Conservation (phyloP, 1,140 invertebrate genomes). For the Gerris buenoi region DNA sequence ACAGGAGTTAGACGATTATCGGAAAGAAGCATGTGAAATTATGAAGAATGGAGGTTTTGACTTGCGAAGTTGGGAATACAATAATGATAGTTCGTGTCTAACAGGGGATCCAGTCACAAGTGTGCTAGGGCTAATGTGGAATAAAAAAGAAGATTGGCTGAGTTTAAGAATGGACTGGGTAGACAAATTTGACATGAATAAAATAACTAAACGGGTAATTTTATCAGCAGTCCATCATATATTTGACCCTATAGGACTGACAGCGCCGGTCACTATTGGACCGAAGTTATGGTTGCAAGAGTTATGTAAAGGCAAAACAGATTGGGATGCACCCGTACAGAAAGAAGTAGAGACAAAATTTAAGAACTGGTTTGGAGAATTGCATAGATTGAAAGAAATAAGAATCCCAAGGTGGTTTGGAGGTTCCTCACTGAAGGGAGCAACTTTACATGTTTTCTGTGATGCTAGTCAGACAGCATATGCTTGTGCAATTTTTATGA, state of each 20-base stretch:
- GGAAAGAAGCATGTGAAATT: not conserved
- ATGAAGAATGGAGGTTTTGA: too few species aligned
- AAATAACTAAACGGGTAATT: too few species aligned
- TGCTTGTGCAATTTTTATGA: conserved; percentile 21
- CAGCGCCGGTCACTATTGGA: not conserved
- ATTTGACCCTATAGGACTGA: too few species aligned
- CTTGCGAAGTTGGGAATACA: too few species aligned
- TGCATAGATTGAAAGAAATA: not conserved
- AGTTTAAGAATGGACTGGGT: too few species aligned
- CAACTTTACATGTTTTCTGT: conserved; percentile 25
- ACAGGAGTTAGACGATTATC: not conserved
- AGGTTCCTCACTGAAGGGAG: not conserved
- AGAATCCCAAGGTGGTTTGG: not conserved
- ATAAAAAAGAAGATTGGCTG: conserved; percentile 2
- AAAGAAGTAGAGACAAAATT: not conserved
- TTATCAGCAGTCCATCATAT: too few species aligned
- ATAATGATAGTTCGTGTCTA: not conserved
- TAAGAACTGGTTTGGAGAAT: not conserved
- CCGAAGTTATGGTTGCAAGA: too few species aligned
- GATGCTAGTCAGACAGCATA: conserved; percentile 26
- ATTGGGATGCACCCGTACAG: not conserved
- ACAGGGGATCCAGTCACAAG: too few species aligned
- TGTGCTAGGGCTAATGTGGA: not conserved
- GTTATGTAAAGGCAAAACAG: not conserved
- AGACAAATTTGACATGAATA: not conserved